Evolutionary conservation across 1,140 invertebrate genomes (phyloP).

Genomic region (Sipha flava): DNA sequence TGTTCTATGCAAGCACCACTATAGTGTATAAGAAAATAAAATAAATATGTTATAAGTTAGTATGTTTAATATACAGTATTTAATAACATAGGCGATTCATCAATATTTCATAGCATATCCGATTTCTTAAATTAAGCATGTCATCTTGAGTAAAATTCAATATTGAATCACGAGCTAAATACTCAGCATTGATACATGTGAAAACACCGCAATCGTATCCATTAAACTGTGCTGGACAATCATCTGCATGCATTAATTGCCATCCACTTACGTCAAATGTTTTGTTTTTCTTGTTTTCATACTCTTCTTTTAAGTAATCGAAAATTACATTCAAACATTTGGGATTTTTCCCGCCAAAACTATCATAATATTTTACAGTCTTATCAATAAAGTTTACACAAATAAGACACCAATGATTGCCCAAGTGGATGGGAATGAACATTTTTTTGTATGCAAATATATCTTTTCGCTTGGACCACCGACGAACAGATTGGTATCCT

Average conservation of each 20-base stretch:
- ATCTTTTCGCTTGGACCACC: slow-evolving; percentile 50
- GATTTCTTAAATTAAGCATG: slow-evolving; percentile 86
- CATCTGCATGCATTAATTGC: slow-evolving; percentile 44
- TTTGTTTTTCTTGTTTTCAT: slow-evolving; percentile 74
- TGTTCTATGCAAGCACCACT: no score
- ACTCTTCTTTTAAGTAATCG: slow-evolving; percentile 75
- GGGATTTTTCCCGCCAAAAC: slow-evolving; percentile 74
- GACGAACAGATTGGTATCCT: slow-evolving; percentile 21
- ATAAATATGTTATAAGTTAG: no score
- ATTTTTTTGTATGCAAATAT: slow-evolving; percentile 78
- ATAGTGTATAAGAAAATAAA: no score
- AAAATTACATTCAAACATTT: slow-evolving; percentile 59
- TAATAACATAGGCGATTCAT: no score
- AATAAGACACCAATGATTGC: slow-evolving; percentile 93
- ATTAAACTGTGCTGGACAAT: no score
- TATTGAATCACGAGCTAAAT: no score
- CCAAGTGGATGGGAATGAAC: slow-evolving; percentile 85
- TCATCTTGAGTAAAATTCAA: slow-evolving; percentile 72
- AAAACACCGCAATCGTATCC: no score
- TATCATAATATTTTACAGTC: slow-evolving; percentile 81
- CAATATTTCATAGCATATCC: slow-evolving; percentile 88
- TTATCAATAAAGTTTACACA: slow-evolving; percentile 76
- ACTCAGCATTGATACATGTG: no score
- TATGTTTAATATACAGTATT: no score
- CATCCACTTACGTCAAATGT: slow-evolving; percentile 64